Base-by-base conservation (phyloP, 2,797 vertebrate species). In the Gymnothorax javanicus region DNA sequence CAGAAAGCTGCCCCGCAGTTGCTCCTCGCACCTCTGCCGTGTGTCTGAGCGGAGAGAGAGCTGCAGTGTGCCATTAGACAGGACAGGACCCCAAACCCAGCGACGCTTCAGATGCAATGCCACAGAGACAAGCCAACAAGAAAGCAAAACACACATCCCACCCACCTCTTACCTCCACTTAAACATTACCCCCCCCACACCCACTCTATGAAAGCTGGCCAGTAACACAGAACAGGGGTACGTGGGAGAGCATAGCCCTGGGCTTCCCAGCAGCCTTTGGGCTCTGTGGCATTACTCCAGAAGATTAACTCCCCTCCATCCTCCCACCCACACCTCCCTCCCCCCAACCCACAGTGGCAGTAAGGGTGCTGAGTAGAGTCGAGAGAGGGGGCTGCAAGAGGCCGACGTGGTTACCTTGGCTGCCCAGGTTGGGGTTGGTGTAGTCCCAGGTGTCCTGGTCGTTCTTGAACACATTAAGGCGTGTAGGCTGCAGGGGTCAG, bases 401-500 rank as follows among this genome's bases (percentile, higher is more conserved):
- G 77, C 60, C 73, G 87, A 87, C 25, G 83, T 54, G 87, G 89
- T 97, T 98, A 99, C 98, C 98, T 98, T 99, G 97, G 93, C 97
- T 97, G 91, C 97, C 97, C 92, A 98, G 95, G 89, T 95, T 97
- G 82, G 98, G 98, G 92, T 99, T 99, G 88, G 97, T 98, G 93
- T 99, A 99, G 89, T 99, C 98, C 98, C 98, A 99, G 0, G 98
- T 99, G 92, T 99, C 98, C 93, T 98, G 98, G 92, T 99, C 98
- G 0, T 99, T 99, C 96, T 98, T 99, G 94, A 99, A 99, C 88
- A 99, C 98, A 64, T 99, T 99, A 90, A 99, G 97, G 67, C 98
- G 97, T 0, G 98, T 97, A 56, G 98, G 98, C 98, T 99, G 92
- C n/a, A 9, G 73, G 89, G 11, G 17, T 81, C 27, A 81, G 20